Percentiles rank a stretch among this genome's conserved stretches.
phyloP scores from a whole-genome alignment of 2,113 vertebrate species.

The Axis porcinus region DNA sequence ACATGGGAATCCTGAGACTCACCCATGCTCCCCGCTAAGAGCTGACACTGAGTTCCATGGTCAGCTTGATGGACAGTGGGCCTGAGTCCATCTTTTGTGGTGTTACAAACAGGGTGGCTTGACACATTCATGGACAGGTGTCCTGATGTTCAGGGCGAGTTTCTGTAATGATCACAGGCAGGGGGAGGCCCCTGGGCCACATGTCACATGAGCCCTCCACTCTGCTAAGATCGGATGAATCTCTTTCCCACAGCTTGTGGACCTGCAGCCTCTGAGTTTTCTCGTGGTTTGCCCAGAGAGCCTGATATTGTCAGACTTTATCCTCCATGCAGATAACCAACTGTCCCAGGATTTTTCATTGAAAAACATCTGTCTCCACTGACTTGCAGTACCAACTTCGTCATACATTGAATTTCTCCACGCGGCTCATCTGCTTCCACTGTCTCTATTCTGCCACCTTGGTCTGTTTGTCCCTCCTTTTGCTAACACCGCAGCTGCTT shows the following conservation, averaged over 20 bases:
- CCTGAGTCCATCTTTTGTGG: not conserved
- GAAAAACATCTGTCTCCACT: not conserved
- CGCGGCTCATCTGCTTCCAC: not conserved
- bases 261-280: not conserved
- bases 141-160: not conserved
- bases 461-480: not conserved
- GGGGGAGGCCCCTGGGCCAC: not conserved
- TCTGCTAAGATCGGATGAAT: not conserved
- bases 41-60: not conserved
- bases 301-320: not conserved
- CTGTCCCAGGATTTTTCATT: not conserved
- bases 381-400: not conserved
- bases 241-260: not conserved
- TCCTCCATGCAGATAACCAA: not conserved
- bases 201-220: not conserved
- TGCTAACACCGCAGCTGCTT: not conserved
- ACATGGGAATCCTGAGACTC: not conserved
- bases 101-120: not conserved
- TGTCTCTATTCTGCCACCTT: not conserved
- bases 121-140: not conserved
- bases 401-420: not conserved
- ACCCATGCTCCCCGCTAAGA: not conserved
- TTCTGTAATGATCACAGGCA: not conserved
- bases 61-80: not conserved
- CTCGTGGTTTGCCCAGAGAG: not conserved